Base-by-base conservation (phyloP, 2,888 invertebrate species). In the Drosophila hamatofila region DNA sequence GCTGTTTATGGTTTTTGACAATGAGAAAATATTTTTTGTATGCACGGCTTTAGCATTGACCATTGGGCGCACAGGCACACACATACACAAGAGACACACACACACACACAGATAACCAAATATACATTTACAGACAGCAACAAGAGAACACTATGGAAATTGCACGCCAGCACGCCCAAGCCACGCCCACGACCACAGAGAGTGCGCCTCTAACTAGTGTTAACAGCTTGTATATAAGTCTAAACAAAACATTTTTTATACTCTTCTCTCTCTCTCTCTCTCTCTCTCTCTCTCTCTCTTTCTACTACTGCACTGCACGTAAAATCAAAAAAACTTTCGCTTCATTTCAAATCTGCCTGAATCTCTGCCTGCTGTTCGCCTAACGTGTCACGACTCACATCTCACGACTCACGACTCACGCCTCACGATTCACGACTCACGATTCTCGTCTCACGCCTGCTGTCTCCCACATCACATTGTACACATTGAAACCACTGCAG, bases 401-500 rank as follows among this genome's bases (percentile, higher is more conserved):
- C 41, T 35, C 42, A 25, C 66, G 35, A 5, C 60, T 62, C 42
- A 68, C 72, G 61, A 12, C 58, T 54, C 44, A 46, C 60, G n/a
- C n/a, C n/a, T n/a, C 46, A 68, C 72, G 61, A 27, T 59, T 51
- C 46, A 44, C 58, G n/a, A 9, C 41, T 35, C 42, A 25, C 66
- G 35, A 5, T 60, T 62, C 42, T 64, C 72, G 49, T 12, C 56
- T 58, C 54, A 37, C 33, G 46, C 27, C 39, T 39, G 16, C 33
- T 46, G 58, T 23, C 46, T 23, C 46, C 39, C 63, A 61, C 64
- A 61, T 58, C 48, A 44, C 67, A 59, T 37, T 27, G 46, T 46
- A 51, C 37, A 72, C 51, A 55, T 72, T 59, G 25, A 35, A 39
- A 54, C 37, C 27, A 49, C 56, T 49, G 61, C 72, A 95, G 95